Evolutionary conservation across 1,140 invertebrate species (phyloP), one percentile per base, ranked within the genome.

Genomic region (Anagrus nilaparvatae): DNA sequence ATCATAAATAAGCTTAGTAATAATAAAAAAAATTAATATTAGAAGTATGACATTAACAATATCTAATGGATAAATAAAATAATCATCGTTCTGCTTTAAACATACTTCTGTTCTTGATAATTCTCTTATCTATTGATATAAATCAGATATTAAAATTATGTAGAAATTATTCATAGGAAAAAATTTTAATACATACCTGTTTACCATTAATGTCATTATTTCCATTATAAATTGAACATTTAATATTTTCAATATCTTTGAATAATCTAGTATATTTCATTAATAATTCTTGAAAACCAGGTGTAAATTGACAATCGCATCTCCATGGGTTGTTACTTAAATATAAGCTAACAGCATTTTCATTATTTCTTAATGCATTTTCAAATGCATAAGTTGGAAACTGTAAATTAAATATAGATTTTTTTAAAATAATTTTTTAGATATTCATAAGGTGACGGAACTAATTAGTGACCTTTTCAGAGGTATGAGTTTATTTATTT

Each of bases 291-390:
- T 84, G 80, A 51, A 87, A 83, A 18, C 74, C 69, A 12, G 84
- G 82, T 5, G 79, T 82, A 52, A 83, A 87, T 24, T 74, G 70
- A 48, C 86, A 89, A 51, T 86, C 82, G 56, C 86, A 89, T 40
- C 75, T 71, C 83, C 84, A 89, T 0, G 84, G 81, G 69, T 89
- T 89, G 28, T 73, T 65, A 3, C 82, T 83, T 0, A 89, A 65
- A 50, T 72, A 76, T 12, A 88, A 61, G 43, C 65, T 57, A 43
- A 75, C 76, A 44, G 80, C 78, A 48, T 84, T 79, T 29, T 68
- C 62, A 53, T 85, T 87, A 29, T 74, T 71, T 43, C 78, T 67
- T n/a, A 88, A 70, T 1, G 79, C 80, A 54, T 85, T 80, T 54
- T 87, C 82, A 29, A 88, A 60, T 0, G 80, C 81, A 56, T 85